Percentiles rank a stretch among this genome's conserved stretches.
Conservation (phyloP, 2,797 vertebrate genomes). For the Myotis myotis region DNA sequence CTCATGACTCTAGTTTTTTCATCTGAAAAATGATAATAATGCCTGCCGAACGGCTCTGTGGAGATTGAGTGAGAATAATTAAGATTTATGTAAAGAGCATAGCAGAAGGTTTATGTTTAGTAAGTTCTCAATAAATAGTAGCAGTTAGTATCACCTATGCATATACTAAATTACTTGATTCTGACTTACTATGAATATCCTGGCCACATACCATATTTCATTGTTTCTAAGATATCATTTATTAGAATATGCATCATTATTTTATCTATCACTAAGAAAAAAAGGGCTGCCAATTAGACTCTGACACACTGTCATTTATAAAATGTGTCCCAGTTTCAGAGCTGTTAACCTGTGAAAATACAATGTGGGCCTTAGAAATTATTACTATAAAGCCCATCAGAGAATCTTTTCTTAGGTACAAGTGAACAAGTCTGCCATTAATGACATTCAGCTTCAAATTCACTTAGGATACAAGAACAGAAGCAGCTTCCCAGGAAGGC, state of each 20-base stretch:
- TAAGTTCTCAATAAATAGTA: constrained; percentile 52
- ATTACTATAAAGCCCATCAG: not conserved
- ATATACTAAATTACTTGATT: constrained; percentile 24
- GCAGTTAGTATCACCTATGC: constrained; percentile 32
- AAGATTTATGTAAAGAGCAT: constrained; percentile 48
- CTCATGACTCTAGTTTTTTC: not conserved
- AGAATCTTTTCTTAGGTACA: not conserved
- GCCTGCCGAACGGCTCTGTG: not conserved
- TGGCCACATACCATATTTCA: constrained; percentile 30
- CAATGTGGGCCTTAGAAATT: not conserved
- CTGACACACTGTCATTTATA: constrained; percentile 29
- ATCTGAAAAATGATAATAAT: constrained; percentile 5
- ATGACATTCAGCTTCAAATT: not conserved
- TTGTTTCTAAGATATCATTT: constrained; percentile 15
- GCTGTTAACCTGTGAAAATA: not conserved
- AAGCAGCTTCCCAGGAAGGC: not conserved
- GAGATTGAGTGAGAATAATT: constrained; percentile 36
- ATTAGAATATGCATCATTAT: constrained; percentile 48
- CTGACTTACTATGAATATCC: constrained; percentile 7
- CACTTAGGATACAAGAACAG: not conserved
- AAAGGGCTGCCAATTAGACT: constrained; percentile 43
- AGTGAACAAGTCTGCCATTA: not conserved
- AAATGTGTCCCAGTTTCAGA: constrained; percentile 47
- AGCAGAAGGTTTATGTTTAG: not conserved
- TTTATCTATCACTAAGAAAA: constrained; percentile 53